Base-by-base conservation (phyloP, 2,888 invertebrate species). In the Parasteatoda lunata region DNA sequence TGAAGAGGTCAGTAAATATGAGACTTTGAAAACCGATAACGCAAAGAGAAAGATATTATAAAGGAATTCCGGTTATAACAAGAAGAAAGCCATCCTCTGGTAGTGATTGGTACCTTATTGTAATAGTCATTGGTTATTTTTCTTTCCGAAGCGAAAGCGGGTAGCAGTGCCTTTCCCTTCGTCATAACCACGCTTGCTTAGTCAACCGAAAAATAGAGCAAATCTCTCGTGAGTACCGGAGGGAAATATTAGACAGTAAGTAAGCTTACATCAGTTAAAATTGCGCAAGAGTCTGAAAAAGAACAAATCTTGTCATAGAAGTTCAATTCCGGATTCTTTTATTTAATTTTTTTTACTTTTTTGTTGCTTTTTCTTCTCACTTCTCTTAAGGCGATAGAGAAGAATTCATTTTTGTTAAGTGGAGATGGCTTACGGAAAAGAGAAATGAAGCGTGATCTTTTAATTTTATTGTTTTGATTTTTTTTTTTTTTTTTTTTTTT, bases 151-250 rank as follows among this genome's bases (percentile, higher is more conserved):
- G 71, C 15, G 76, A 80, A 76, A 79, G 78, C 69, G 13, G 71
- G 79, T 71, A 80, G 79, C 30, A 75, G 68, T 69, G 66, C 64
- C 51, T 76, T 71, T 71, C 80, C 48, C 76, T 76, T 64, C 51
- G 45, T 52, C 15, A 75, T 65, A 51, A 75, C 69, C 69, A 76
- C 79, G 47, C 64, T 76, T 85, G 79, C 59, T 76, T 70, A 30
- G 70, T 52, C 85, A 85, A 68, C 70, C 85, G 76, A 71, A 66
- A 85, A 85, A 85, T 85, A 30, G 85, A 85, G 76, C 85, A 85
- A 76, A 65, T 65, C 78, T 79, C 68, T 80, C 76, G 59, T 64
- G 47, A 59, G 54, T 68, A 52, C 47, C 15, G 45, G 48, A 4
- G 59, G 59, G 59, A n/a, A n/a, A 8, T 13, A 59, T 9, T 13